Evolutionary conservation across 2,797 vertebrate species (phyloP), one percentile per base, ranked within the genome.

Genomic region (Bucorvus abyssinicus): DNA sequence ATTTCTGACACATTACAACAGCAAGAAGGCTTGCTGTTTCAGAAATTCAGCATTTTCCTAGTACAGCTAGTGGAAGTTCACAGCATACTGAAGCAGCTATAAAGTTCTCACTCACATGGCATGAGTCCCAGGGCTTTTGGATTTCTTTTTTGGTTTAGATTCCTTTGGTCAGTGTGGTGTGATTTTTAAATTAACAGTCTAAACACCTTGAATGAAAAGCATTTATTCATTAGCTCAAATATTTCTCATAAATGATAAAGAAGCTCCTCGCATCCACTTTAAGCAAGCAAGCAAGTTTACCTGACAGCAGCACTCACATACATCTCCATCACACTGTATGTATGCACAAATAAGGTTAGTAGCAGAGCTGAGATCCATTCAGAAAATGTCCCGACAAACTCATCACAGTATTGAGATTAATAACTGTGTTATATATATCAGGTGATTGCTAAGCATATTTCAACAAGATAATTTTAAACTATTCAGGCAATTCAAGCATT

Each of bases 1-100:
- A 93, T 91, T 95, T 96, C 87, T 94, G 91, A 75, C 91, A 94
- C 73, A 71, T 94, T 95, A 84, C 53, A 96, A 93, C 76, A 96
- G 61, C 85, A 84, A 82, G 79, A 84, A 82, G 79, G 22, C 60
- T 94, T 93, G 52, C 40, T 93, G 96, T 94, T 75, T 85, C 96
- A 95, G 61, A 89, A 49, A 40, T 79, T 90, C 82, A 95, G 55
- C 59, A 78, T 95, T 97, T 97, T 64, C 77, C 49, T 81, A 91
- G 95, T 30, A 87, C 68, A 91, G 74, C 47, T 78, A 90, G 87
- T 73, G 94, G 88, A 96, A 86, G 69, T 75, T 87, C 73, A 88
- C 84, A 80, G 91, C 85, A 92, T 67, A 88, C 32, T 89, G 71
- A 96, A 93, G 83, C 27, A 67, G 64, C 82, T 78, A 85, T 47